Evolutionary conservation across 2,888 invertebrate genomes (phyloP).

Genomic region (Dendrolimus pini): DNA sequence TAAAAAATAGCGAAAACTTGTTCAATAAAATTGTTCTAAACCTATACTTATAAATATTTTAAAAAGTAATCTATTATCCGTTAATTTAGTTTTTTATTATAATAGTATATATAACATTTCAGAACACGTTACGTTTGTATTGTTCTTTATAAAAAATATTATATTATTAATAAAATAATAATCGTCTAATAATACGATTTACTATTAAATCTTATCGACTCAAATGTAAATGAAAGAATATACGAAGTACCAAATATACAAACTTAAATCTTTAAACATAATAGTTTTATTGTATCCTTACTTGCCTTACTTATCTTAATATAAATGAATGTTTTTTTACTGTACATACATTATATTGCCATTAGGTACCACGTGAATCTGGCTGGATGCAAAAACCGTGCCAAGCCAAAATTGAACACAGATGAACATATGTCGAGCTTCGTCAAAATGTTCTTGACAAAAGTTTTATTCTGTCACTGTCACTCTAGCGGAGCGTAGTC

Average conservation of each 20-base stretch:
- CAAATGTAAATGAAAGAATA: constrained; percentile 72
- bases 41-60: constrained; percentile 47
- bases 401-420: too few species aligned
- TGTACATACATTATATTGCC: background rate
- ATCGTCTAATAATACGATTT: constrained; percentile 60
- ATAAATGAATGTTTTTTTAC: background rate
- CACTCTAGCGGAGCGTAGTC: too few species aligned
- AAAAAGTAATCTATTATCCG: constrained; percentile 39
- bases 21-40: constrained; percentile 72
- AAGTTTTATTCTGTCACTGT: too few species aligned
- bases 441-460: too few species aligned
- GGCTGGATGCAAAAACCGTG: too few species aligned
- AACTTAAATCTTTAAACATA: constrained; percentile 67
- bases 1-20: constrained; percentile 55
- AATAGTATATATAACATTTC: constrained; percentile 43
- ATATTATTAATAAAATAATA: constrained; percentile 28
- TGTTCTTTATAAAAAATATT: constrained; percentile 52
- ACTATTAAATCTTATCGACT: constrained; percentile 68
- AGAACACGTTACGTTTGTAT: constrained; percentile 55
- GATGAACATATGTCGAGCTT: too few species aligned
- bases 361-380: too few species aligned
- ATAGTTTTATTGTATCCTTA: constrained; percentile 26
- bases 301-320: background rate
- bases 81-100: constrained; percentile 56
- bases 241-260: constrained; percentile 77